Evolutionary conservation across 1,140 invertebrate species (phyloP).

Genomic region (Aphaenogaster ashmeadi): DNA sequence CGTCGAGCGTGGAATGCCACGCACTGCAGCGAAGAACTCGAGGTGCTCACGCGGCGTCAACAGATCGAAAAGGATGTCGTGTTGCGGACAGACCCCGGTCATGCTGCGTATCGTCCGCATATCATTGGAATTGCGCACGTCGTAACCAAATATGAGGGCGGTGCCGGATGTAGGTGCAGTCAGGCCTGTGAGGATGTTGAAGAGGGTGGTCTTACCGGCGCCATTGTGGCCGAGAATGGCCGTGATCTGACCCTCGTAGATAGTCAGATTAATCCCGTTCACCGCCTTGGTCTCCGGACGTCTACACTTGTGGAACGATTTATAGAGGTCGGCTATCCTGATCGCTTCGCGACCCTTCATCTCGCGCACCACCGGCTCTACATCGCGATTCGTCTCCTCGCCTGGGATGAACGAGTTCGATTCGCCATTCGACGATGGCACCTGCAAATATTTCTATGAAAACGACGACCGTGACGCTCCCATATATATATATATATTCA

Average conservation of each 20-base stretch:
- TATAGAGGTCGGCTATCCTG: slow-evolving; percentile 91
- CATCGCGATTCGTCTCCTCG: slow-evolving; percentile 88
- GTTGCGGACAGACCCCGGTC: slow-evolving; percentile 97
- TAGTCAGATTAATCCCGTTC: slow-evolving; percentile 89
- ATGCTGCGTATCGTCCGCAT: slow-evolving; percentile 92
- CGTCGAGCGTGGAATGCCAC: slow-evolving; percentile 89
- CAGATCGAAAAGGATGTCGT: slow-evolving; percentile 96
- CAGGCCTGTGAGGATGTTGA: slow-evolving; percentile 95
- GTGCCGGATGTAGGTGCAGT: slow-evolving; percentile 91
- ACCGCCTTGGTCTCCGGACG: slow-evolving; percentile 89
- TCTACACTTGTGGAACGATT: slow-evolving; percentile 89
- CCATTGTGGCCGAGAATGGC: slow-evolving; percentile 96
- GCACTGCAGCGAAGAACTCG: slow-evolving; percentile 93
- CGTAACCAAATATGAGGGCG: slow-evolving; percentile 92
- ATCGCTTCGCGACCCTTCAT: slow-evolving; percentile 92
- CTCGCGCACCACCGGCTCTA: slow-evolving; percentile 92
- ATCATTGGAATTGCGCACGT: slow-evolving; percentile 91
- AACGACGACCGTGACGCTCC: background rate
- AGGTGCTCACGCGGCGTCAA: slow-evolving; percentile 95
- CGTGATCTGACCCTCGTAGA: slow-evolving; percentile 90
- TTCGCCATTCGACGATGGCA: slow-evolving; percentile 89
- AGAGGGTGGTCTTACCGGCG: slow-evolving; percentile 95
- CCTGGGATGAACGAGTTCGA: slow-evolving; percentile 89
- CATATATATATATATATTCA: background rate
- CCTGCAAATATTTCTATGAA: slow-evolving; percentile 75